phyloP scores from a whole-genome alignment of 2,888 invertebrate species.

The Sepiola atlantica region DNA sequence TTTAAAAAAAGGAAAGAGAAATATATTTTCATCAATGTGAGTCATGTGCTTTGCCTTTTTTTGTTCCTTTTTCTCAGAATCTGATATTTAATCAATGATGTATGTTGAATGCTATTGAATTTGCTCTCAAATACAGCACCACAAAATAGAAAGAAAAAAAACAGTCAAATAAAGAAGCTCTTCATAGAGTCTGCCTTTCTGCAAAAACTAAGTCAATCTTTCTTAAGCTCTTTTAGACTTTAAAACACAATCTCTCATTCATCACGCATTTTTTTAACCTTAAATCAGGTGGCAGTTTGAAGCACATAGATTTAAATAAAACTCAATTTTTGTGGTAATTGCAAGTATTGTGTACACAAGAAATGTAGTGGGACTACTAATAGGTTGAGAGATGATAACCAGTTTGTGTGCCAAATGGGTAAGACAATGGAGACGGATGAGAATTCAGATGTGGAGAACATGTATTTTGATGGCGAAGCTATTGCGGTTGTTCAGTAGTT shows the following conservation, averaged over 20 bases:
- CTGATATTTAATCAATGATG: conserved; percentile 16
- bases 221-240: neutral
- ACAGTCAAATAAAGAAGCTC: neutral
- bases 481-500: too few relatives aligned
- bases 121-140: neutral
- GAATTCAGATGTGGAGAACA: too few relatives aligned
- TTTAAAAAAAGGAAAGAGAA: neutral
- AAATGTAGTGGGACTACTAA: too few relatives aligned
- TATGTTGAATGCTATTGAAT: neutral
- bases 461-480: too few relatives aligned
- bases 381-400: too few relatives aligned
- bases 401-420: too few relatives aligned
- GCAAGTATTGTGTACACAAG: too few relatives aligned
- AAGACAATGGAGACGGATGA: too few relatives aligned
- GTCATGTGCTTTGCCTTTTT: neutral
- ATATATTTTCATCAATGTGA: neutral
- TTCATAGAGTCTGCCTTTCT: neutral
- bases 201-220: neutral
- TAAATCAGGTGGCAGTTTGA: neutral
- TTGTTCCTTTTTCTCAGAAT: neutral
- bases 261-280: neutral
- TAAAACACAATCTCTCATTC: neutral
- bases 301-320: neutral
- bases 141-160: neutral
- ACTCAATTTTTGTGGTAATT: too few relatives aligned